Conservation (phyloP, 2,888 invertebrate species). For the Lampropteryx suffumata region DNA sequence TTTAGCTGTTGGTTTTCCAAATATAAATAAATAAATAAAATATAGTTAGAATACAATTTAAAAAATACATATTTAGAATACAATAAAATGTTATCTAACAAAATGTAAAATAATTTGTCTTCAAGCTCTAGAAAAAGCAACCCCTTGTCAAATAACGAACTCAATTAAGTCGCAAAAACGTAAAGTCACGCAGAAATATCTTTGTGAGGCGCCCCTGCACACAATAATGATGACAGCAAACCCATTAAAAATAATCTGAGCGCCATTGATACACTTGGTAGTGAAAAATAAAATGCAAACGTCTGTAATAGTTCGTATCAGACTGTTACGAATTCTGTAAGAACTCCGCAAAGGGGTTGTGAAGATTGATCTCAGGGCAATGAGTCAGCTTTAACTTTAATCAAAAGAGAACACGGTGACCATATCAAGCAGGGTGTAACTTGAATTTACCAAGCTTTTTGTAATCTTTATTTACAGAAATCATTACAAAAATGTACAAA, state of each 20-base stretch:
- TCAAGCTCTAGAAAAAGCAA: conserved; percentile 35
- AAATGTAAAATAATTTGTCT: conserved; percentile 33
- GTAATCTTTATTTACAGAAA: too few species aligned
- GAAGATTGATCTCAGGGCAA: conserved; percentile 59
- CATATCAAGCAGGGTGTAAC: not conserved
- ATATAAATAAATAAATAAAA: too few species aligned
- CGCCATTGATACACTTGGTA: conserved; percentile 49
- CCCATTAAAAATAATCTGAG: conserved; percentile 48
- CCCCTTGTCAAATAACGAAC: conserved; percentile 34
- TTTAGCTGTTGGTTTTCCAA: too few species aligned
- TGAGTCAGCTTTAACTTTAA: conserved; percentile 62
- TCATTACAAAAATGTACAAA: too few species aligned
- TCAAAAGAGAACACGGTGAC: conserved; percentile 36
- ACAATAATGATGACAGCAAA: conserved; percentile 48
- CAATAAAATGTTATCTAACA: too few species aligned
- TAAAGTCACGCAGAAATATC: conserved; percentile 46
- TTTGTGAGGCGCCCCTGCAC: conserved; percentile 36
- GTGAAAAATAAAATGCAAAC: conserved; percentile 48
- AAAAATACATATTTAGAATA: too few species aligned
- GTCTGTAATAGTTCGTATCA: conserved; percentile 51
- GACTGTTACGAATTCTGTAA: conserved; percentile 60
- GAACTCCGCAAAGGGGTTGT: conserved; percentile 53
- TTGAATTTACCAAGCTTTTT: too few species aligned
- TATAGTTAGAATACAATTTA: too few species aligned
- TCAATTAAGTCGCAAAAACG: conserved; percentile 49